Evolutionary conservation across 2,113 vertebrate species (phyloP), one percentile per base, ranked within the genome.

Genomic region (Pheucticus melanocephalus): DNA sequence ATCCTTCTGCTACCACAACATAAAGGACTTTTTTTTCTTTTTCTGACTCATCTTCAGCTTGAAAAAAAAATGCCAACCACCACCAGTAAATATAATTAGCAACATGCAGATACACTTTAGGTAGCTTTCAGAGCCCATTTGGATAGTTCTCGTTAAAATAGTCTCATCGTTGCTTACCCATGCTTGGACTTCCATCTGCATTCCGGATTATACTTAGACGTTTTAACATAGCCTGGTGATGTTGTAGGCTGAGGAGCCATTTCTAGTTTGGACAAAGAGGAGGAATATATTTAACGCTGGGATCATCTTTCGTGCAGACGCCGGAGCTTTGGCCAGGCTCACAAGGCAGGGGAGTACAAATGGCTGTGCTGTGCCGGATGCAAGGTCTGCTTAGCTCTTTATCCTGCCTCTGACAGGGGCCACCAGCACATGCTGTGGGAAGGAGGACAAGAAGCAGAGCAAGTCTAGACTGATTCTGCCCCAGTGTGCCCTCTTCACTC

Each of bases 1-100:
- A 53, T 90, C 95, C 95, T 97, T 98, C 96, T 97, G 96, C 97
- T 98, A 97, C 97, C 96, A 95, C 97, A 97, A 97, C 93, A 94
- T 73, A 96, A 94, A 96, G 86, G 94, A 75, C 82, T 96, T 95
- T 88, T 97, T 97, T 97, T 95, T 95, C 91, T 97, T 93, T 94
- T 97, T 96, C 96, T 97, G 97, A 98, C 82, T 97, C 95, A 97
- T 97, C 94, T 96, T 95, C 80, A 86, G 88, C 88, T 80, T 89
- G 35, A 79, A 92, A 91, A 94, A 95, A 95, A 59, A 82, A n/a
- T 6, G 42, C 44, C 48, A 82, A 25, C 51, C 51, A 69, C 57
- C 75, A 86, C 79, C 50, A 97, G 93, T 97, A 97, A 97, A 96
- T 97, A 96, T 96, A 97, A 97, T 97, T 97, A 97, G 94, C 90